These are phyloP conservation scores for Spizella passerina DNA, from an alignment of 2,797 vertebrate species.

Conservation along the genomic window DNA sequence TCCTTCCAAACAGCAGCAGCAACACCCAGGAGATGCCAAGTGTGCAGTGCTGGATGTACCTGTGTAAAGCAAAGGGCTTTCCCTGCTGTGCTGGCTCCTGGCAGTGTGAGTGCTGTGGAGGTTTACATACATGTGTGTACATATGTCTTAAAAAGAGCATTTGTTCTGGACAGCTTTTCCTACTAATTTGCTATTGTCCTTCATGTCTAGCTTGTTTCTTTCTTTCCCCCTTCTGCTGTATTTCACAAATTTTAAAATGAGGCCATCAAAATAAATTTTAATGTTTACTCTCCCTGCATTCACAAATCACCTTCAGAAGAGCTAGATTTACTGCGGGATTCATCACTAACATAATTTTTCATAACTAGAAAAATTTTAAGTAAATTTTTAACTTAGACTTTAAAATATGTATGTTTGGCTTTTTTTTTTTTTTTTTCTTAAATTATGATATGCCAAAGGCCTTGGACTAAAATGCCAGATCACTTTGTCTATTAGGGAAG, in stretches of 20 bases:
- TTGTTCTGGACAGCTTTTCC: background rate
- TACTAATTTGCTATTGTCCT: background rate
- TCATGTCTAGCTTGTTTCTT: background rate
- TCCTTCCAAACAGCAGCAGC: background rate
- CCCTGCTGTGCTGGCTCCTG: fast-evolving
- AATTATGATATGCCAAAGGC: background rate
- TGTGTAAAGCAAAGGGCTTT: background rate
- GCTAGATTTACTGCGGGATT: background rate
- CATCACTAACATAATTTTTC: background rate
- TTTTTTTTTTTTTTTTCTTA: background rate
- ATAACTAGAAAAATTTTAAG: background rate
- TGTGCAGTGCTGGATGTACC: fast-evolving
- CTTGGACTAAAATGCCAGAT: background rate
- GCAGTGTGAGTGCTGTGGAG: background rate
- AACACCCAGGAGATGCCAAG: background rate
- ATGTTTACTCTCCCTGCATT: background rate
- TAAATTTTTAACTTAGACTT: background rate
- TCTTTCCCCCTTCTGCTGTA: background rate
- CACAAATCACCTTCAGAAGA: background rate
- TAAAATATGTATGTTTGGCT: background rate
- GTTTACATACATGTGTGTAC: fast-evolving
- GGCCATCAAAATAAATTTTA: background rate
- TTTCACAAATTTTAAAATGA: background rate
- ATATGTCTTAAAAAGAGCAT: background rate
- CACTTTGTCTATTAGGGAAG: background rate